These are phyloP conservation scores for Nylanderia fulva DNA, from an alignment of 1,140 invertebrate species.

Conservation along the genomic window DNA sequence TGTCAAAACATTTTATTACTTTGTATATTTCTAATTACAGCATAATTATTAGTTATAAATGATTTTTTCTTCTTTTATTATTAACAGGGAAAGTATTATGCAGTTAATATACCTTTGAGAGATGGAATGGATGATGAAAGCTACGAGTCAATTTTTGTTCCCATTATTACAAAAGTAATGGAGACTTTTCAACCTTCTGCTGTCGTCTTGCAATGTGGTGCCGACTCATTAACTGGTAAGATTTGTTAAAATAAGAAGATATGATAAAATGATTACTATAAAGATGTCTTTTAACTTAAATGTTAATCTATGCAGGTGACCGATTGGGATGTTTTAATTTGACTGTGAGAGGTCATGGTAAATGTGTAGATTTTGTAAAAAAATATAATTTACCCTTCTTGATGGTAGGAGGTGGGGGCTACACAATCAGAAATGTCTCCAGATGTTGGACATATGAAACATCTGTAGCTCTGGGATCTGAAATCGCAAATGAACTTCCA, in stretches of 20 bases:
- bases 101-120: conserved; percentile 98
- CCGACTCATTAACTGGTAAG: conserved; percentile 97
- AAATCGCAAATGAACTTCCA: conserved; percentile 99
- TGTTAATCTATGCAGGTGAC: conserved; percentile 88
- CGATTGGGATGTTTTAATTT: conserved; percentile 99
- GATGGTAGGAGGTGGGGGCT: conserved; percentile 99
- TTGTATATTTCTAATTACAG: neutral
- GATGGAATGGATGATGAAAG: conserved; percentile 99
- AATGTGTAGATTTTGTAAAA: conserved; percentile 99
- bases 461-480: conserved; percentile 96
- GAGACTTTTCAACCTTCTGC: conserved; percentile 98
- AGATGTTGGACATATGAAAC: conserved; percentile 99
- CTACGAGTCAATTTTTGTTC: conserved; percentile 99
- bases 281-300: conserved; percentile 6
- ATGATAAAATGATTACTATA: neutral
- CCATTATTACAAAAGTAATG: conserved; percentile 99
- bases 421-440: conserved; percentile 99
- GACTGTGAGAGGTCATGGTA: conserved; percentile 98
- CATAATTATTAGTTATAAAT: neutral
- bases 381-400: conserved; percentile 98
- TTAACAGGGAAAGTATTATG: conserved; percentile 97
- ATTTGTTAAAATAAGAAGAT: conserved; percentile 1
- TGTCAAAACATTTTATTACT: conserved; percentile 85
- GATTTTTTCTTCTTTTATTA: neutral
- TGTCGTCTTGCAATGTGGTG: conserved; percentile 98